Conservation (phyloP, 2,888 invertebrate species). For the Pristionchus mayeri region DNA sequence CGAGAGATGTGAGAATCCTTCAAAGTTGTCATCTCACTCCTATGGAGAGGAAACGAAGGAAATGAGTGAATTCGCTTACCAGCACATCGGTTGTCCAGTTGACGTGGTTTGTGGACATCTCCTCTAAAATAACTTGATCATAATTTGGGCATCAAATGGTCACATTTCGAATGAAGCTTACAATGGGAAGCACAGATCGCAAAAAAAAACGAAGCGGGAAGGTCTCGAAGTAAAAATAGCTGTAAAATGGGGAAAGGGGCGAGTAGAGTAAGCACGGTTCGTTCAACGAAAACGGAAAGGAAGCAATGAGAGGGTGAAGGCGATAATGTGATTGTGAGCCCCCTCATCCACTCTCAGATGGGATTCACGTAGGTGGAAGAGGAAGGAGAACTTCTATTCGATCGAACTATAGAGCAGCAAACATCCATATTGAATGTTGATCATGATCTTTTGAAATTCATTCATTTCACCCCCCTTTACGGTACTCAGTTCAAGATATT, state of each 20-base stretch:
- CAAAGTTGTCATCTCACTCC: neutral
- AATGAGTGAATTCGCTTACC: neutral
- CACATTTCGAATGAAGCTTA: neutral
- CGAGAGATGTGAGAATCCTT: conserved; percentile 7
- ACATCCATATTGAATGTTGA: too few relatives aligned
- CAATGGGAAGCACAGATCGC: neutral
- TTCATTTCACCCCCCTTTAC: neutral
- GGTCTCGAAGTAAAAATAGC: neutral
- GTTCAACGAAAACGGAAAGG: neutral
- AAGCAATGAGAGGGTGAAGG: neutral
- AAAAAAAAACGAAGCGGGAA: neutral
- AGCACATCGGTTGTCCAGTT: neutral
- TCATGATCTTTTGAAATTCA: too few relatives aligned
- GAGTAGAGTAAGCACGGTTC: too few relatives aligned
- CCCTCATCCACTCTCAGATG: neutral
- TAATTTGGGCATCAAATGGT: neutral
- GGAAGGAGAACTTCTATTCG: neutral
- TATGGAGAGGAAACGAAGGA: neutral
- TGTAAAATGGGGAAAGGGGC: too few relatives aligned
- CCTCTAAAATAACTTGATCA: neutral
- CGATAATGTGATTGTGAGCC: neutral
- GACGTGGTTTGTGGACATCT: neutral
- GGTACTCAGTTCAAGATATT: neutral
- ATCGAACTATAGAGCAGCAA: neutral
- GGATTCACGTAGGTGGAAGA: neutral